Evolutionary conservation across 2,113 vertebrate species (phyloP).

Genomic region (Conger conger): DNA sequence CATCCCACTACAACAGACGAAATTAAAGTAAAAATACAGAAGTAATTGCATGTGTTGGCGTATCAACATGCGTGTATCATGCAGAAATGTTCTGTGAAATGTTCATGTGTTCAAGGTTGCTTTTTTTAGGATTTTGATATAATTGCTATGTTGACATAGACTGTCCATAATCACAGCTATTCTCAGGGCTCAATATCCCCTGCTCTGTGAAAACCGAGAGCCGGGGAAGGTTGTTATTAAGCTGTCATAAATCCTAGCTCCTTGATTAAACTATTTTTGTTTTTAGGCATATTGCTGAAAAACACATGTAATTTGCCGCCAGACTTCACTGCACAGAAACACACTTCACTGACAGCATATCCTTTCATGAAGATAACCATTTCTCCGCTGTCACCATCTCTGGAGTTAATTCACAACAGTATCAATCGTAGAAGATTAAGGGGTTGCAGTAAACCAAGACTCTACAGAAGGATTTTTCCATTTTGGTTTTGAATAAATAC

Average conservation of each 20-base stretch:
- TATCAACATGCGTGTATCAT: conserved; percentile 42
- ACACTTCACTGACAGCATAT: background rate
- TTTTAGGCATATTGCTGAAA: conserved; percentile 1
- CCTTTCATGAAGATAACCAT: conserved; percentile 6
- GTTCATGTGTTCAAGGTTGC: conserved; percentile 40
- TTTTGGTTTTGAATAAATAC: background rate
- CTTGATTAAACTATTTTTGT: conserved; percentile 41
- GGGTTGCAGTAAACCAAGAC: conserved; percentile 2
- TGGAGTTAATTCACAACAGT: background rate
- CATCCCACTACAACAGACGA: conserved; percentile 40
- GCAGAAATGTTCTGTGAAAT: conserved; percentile 33
- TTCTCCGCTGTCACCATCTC: background rate
- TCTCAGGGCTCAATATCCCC: conserved; percentile 34
- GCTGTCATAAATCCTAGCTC: conserved; percentile 46
- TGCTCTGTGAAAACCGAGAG: conserved; percentile 35
- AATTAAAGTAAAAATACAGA: conserved; percentile 42
- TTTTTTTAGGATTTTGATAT: conserved; percentile 42
- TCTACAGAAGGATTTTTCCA: background rate
- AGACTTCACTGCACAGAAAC: conserved; percentile 30
- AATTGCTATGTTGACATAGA: conserved; percentile 43
- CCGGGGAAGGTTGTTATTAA: conserved; percentile 42
- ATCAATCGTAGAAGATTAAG: background rate
- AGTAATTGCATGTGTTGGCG: conserved; percentile 40
- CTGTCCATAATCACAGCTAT: conserved; percentile 44
- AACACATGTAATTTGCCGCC: conserved; percentile 38